Evolutionary conservation across 2,888 invertebrate species (phyloP).

Genomic region (Andricus quercusramuli): DNA sequence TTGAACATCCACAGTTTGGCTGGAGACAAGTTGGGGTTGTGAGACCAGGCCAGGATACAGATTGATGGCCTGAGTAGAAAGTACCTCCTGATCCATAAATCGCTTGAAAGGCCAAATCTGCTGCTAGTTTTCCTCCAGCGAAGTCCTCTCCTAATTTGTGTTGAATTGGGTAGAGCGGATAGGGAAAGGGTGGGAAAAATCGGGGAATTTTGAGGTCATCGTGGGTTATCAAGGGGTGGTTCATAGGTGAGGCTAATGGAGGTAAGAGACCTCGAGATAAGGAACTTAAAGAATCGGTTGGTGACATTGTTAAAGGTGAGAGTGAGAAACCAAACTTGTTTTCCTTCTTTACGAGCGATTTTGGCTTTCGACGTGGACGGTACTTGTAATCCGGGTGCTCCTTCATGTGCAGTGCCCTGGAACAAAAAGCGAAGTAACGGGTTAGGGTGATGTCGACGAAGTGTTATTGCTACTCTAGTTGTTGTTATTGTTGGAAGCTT

Average conservation of each 20-base stretch:
- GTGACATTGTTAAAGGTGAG: constrained; percentile 77
- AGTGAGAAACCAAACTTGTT: constrained; percentile 87
- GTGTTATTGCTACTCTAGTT: constrained; percentile 6
- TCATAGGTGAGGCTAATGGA: constrained; percentile 79
- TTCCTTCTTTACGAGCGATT: constrained; percentile 90
- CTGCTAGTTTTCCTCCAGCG: constrained; percentile 81
- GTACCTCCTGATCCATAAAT: constrained; percentile 82
- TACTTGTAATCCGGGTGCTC: constrained; percentile 96
- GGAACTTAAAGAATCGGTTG: constrained; percentile 74
- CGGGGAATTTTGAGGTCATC: constrained; percentile 85
- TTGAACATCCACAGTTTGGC: constrained; percentile 74
- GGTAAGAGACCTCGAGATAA: constrained; percentile 73
- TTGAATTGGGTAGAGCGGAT: constrained; percentile 85
- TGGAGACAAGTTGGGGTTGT: constrained; percentile 67
- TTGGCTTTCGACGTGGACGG: constrained; percentile 92
- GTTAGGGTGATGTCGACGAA: constrained; percentile 17
- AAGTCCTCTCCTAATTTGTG: constrained; percentile 81
- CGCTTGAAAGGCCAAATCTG: constrained; percentile 84
- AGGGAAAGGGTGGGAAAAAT: constrained; percentile 87
- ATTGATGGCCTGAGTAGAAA: constrained; percentile 79
- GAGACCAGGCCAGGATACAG: constrained; percentile 73
- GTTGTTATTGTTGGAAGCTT: constrained; percentile 22
- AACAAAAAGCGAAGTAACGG: constrained; percentile 65
- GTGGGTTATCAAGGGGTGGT: constrained; percentile 58
- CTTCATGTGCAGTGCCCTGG: constrained; percentile 94